Evolutionary conservation across 92 coral and sea anemone genomes (phyloP), one percentile per base, ranked within the genome.

Genomic region (Epizoanthus ramosus): DNA sequence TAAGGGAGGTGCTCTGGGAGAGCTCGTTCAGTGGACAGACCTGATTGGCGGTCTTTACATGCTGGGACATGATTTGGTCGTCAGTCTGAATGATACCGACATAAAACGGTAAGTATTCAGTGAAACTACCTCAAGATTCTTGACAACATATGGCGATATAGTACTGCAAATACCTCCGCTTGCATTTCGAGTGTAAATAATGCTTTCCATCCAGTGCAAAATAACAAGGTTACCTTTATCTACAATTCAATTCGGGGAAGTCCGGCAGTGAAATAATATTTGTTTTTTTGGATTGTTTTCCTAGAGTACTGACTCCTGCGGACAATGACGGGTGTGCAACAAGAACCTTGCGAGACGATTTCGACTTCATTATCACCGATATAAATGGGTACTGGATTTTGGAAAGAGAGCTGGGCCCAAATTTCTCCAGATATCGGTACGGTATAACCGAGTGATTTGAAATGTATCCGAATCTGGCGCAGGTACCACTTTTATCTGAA

Each of bases 371-470:
- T 41, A 1, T 77, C 41, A 60, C 70, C 39, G 82, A 77, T 77
- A 77, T 77, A 37, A 41, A 77, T 60, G 82, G 82, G 4, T 77
- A 77, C 70, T 60, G 58, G 82, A 77, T 77, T 19, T 43, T 77
- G 23, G 45, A 77, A 58, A 39, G 82, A 39, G 57, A 60, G 25
- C 57, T 61, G 35, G 71, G 71, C 14, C 82, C 82, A 43, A 77
- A 77, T 69, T 77, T 77, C 58, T 77, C 82, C 13, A 77, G 71
- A 77, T 77, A 77, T 15, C 58, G 82, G 82, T 77, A 77, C 19
- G 59, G 41, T 61, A 28, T 28, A 28, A 28, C 31, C 31, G 31
- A 28, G 31, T 28, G 31, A 28, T 28, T 28, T 28, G 31, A 28
- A 0, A 28, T 28, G 31, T 28, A 28, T 0, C 31, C 31, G 31